Evolutionary conservation across 2,888 invertebrate species (phyloP).

Genomic region (Orchesellides sinensis): DNA sequence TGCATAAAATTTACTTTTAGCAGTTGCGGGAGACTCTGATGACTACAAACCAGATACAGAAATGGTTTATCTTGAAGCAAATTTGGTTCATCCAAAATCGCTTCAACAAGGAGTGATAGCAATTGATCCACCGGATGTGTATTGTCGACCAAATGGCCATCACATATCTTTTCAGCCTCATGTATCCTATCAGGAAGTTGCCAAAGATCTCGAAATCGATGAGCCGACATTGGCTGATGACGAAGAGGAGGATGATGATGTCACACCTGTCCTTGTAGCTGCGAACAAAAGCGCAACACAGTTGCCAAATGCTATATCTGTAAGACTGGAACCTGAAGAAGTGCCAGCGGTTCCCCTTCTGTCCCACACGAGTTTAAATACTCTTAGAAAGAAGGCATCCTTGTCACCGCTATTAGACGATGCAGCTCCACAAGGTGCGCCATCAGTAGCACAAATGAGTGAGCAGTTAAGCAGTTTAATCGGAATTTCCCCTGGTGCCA

Average conservation of each 20-base stretch:
- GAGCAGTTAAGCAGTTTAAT: constrained; percentile 72
- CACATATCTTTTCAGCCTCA: constrained; percentile 68
- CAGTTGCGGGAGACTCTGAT: constrained; percentile 66
- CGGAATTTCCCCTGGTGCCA: constrained; percentile 56
- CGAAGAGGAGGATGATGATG: constrained; percentile 52
- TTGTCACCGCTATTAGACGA: constrained; percentile 16
- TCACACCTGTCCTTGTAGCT: neutral
- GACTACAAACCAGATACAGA: constrained; percentile 65
- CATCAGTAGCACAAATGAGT: constrained; percentile 71
- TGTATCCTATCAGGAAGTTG: constrained; percentile 51
- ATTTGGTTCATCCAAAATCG: constrained; percentile 91
- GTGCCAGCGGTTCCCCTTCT: constrained; percentile 3
- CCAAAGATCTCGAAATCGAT: constrained; percentile 35
- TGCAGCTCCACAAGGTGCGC: constrained; percentile 8
- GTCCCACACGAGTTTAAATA: constrained; percentile 28
- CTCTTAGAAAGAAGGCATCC: constrained; percentile 14
- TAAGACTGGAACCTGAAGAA: constrained; percentile 20
- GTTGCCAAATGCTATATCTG: constrained; percentile 3
- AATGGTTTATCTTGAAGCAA: constrained; percentile 80
- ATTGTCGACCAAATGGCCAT: constrained; percentile 63
- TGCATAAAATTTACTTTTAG: neutral
- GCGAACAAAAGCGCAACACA: constrained; percentile 38
- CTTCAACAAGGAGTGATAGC: constrained; percentile 89
- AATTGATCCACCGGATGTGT: constrained; percentile 57
- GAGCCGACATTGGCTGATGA: constrained; percentile 50